Percentiles rank a stretch among this genome's conserved stretches.
phyloP scores from a whole-genome alignment of 1,140 invertebrate species.

The Pseudomyrmex sp. region DNA sequence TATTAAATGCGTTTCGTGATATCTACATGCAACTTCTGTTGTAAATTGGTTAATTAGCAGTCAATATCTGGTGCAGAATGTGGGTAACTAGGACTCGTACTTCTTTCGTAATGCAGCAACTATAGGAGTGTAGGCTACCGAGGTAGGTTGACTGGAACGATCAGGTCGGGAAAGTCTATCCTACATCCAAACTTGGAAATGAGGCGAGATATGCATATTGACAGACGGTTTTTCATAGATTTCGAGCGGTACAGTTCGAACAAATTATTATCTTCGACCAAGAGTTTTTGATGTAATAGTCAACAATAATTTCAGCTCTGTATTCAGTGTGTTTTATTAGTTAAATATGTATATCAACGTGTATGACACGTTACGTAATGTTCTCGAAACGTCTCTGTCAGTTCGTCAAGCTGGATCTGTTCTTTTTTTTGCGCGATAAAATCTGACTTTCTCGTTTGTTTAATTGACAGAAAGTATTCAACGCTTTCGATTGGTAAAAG shows the following conservation, averaged over 20 bases:
- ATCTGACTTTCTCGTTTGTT: conserved; percentile 5
- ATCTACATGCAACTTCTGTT: conserved; percentile 27
- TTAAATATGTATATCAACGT: conserved; percentile 40
- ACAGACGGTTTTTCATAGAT: conserved; percentile 9
- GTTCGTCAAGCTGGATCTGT: background rate
- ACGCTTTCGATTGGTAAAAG: background rate
- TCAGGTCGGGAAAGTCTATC: conserved; percentile 73
- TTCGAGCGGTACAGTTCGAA: background rate
- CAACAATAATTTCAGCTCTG: too few relatives aligned
- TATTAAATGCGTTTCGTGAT: too few relatives aligned
- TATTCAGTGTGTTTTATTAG: conserved; percentile 46
- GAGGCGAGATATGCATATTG: conserved; percentile 46
- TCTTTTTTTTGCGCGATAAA: conserved; percentile 24
- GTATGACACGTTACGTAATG: background rate
- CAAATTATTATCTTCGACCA: background rate
- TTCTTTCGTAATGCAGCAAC: conserved; percentile 70
- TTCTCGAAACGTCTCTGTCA: conserved; percentile 61
- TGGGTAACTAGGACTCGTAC: conserved; percentile 78
- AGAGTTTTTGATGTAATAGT: too few relatives aligned
- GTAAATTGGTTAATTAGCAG: conserved; percentile 70
- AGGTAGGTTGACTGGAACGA: conserved; percentile 71
- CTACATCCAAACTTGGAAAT: conserved; percentile 70
- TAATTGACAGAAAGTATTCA: conserved; percentile 17
- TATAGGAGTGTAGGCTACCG: conserved; percentile 65
- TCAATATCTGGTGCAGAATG: conserved; percentile 70